These are phyloP conservation scores for Silurus aristotelis DNA, from an alignment of 2,797 vertebrate species.

Conservation along the genomic window DNA sequence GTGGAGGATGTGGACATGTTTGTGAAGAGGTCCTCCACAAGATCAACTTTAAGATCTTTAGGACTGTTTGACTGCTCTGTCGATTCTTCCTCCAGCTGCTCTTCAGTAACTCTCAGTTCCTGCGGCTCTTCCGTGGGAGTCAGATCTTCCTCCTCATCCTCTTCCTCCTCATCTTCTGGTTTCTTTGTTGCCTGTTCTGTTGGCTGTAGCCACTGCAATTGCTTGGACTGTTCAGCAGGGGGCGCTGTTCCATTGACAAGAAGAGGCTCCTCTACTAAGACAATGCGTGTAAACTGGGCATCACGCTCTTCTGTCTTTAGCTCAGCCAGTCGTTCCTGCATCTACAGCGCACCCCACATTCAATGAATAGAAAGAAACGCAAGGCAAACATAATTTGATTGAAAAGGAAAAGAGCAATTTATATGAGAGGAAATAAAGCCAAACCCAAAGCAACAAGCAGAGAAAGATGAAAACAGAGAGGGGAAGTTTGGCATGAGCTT, in stretches of 20 bases:
- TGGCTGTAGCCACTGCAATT: slow-evolving; percentile 58
- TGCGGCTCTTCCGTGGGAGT: slow-evolving; percentile 36
- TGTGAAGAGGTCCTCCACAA: slow-evolving; percentile 70
- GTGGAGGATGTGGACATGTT: slow-evolving; percentile 62
- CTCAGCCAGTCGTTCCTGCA: slow-evolving; percentile 85
- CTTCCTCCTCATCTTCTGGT: slow-evolving; percentile 65
- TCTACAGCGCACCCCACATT: slow-evolving; percentile 70
- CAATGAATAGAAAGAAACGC: not conserved
- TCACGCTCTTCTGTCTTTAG: slow-evolving; percentile 84
- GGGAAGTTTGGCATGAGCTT: slow-evolving; percentile 4
- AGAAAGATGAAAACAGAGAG: not conserved
- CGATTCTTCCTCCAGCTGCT: slow-evolving; percentile 63
- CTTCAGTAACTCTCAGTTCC: slow-evolving; percentile 58
- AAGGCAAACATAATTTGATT: slow-evolving; percentile 16
- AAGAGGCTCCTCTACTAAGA: slow-evolving; percentile 78
- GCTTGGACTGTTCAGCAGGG: slow-evolving; percentile 56
- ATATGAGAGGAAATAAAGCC: not conserved
- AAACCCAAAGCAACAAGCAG: not conserved
- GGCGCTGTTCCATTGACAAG: slow-evolving; percentile 85
- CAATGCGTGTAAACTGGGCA: slow-evolving; percentile 84
- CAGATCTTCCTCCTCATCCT: slow-evolving; percentile 54
- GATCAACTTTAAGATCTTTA: slow-evolving; percentile 69
- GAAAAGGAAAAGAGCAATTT: not conserved
- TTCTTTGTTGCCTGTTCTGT: slow-evolving; percentile 63
- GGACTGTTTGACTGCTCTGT: slow-evolving; percentile 73